Conservation (phyloP, 2,113 vertebrate species). For the Lagopus leucura region DNA sequence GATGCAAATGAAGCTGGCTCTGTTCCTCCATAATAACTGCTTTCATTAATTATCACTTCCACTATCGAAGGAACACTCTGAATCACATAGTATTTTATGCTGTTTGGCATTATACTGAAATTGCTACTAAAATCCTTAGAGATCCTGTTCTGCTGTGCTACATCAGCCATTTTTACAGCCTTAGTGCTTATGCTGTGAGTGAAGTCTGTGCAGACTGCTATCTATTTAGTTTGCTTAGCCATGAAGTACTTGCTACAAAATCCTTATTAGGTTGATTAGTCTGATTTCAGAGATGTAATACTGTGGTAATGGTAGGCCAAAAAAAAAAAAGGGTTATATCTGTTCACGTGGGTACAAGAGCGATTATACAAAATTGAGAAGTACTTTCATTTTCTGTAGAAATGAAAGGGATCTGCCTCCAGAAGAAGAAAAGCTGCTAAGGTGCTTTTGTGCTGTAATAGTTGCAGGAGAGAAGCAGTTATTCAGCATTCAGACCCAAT, state of each 20-base stretch:
- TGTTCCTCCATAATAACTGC: not conserved
- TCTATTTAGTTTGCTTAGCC: not conserved
- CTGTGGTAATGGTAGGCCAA: not conserved
- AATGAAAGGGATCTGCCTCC: not conserved
- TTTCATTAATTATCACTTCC: conserved; percentile 29
- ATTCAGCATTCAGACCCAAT: not conserved
- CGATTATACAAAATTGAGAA: not conserved
- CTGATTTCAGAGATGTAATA: not conserved
- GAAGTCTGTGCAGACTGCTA: not conserved
- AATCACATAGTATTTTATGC: not conserved
- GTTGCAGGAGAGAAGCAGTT: not conserved
- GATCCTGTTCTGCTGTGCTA: not conserved
- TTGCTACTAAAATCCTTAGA: not conserved
- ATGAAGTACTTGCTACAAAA: not conserved
- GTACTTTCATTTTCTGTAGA: not conserved
- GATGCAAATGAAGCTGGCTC: conserved; percentile 9
- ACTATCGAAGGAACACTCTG: not conserved
- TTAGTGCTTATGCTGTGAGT: not conserved
- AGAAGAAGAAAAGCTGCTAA: not conserved
- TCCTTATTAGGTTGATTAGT: not conserved
- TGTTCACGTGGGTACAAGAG: not conserved
- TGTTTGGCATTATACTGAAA: not conserved
- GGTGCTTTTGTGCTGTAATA: not conserved
- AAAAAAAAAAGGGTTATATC: not conserved
- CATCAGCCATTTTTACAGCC: not conserved